Base-by-base conservation (phyloP, 53 echinoderm and acorn worm species). In the Glandiceps talaboti region DNA sequence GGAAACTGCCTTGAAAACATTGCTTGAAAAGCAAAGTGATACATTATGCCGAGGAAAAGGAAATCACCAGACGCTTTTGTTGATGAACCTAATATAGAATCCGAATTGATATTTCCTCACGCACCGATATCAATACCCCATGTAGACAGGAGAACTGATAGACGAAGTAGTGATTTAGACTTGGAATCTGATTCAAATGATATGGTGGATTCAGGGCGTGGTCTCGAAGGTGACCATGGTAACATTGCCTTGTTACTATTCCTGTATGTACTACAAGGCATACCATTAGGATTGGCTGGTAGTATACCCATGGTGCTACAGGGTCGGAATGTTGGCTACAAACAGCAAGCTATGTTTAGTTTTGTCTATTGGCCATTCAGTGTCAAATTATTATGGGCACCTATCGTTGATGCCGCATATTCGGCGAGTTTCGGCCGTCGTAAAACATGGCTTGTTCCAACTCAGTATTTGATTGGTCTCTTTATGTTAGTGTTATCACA, bases 341-440 rank as follows among this genome's bases (percentile, higher is more conserved):
- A 89, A 78, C 87, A 88, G 81, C 97, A 97, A 45, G 97, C 97
- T 26, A 87, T 97, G 33, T 93, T 97, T 31, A 97, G 97, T 33
- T 93, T 97, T 31, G 93, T 97, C 27, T 97, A 93, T 85, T 97
- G 97, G 97, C 97, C 97, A 0, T 97, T 97, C 76, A 97, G 97
- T 31, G 29, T 97, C 29, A 97, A 97, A 73, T 89, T 97, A 26
- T 75, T 93, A 30, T 97, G 97, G 97, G 97, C 97, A 45, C 97
- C 97, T 20, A 89, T 97, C 32, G 97, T 97, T 27, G 97, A 97
- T 30, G 81, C 97, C 0, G 31, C 93, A 1, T 97, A 87, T 77
- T 72, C 89, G 0, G 31, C 87, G 0, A 83, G 88, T 28, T 79
- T 93, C 28, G 97, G 97, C 0, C 85, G 97, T 1, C 82, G 97